These are phyloP conservation scores for Parapsyche elsis DNA, from an alignment of 1,140 invertebrate species.

Conservation along the genomic window DNA sequence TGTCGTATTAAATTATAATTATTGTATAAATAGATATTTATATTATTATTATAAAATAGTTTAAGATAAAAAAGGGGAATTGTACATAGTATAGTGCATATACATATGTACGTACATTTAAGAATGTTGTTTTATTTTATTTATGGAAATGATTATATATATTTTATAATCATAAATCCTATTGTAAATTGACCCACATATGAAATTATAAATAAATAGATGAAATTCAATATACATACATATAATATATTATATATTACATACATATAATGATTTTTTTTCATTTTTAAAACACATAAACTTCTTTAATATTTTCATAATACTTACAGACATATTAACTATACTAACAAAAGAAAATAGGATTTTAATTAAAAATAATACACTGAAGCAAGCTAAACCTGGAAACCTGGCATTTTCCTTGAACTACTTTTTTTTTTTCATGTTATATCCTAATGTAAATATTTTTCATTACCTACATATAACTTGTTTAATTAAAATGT, in stretches of 20 bases:
- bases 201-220: background rate
- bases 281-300: too few relatives aligned
- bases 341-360: too few relatives aligned
- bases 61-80: background rate
- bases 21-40: background rate
- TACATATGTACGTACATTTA: background rate
- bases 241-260: slow-evolving; percentile 6
- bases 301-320: too few relatives aligned
- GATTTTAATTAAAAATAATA: too few relatives aligned
- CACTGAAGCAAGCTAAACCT: too few relatives aligned
- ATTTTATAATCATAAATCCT: slow-evolving; percentile 10
- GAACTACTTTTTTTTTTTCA: too few relatives aligned
- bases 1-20: background rate
- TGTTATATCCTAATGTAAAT: too few relatives aligned
- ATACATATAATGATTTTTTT: background rate
- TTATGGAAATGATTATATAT: background rate
- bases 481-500: too few relatives aligned
- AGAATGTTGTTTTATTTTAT: background rate
- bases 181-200: background rate
- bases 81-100: background rate
- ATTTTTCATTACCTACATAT: too few relatives aligned
- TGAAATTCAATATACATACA: background rate
- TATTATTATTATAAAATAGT: background rate
- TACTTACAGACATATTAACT: too few relatives aligned
- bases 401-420: too few relatives aligned